A percentile compares a stretch with the other conserved stretches of the same genome.
Evolutionary conservation across 1,140 invertebrate genomes (phyloP).

Genomic region (Anoplophora glabripennis): DNA sequence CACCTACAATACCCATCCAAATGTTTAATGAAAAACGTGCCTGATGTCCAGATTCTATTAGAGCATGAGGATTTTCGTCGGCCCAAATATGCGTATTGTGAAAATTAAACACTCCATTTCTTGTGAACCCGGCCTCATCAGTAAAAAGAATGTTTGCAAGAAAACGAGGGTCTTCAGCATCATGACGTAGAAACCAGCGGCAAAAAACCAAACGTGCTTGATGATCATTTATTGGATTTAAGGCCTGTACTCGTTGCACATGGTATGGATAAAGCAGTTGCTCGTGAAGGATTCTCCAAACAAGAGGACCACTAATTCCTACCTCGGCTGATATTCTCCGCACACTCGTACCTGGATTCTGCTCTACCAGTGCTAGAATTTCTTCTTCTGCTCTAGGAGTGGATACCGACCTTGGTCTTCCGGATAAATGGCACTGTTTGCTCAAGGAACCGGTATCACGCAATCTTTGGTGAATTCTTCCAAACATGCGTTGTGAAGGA

Average conservation of each 20-base stretch:
- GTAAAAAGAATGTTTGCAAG: conserved; percentile 16
- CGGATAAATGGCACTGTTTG: too few species aligned
- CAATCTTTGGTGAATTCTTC: too few species aligned
- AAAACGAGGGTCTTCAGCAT: conserved; percentile 14
- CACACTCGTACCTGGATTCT: conserved; percentile 1
- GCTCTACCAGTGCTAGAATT: background rate
- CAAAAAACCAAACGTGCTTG: conserved; percentile 16
- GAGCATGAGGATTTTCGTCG: too few species aligned
- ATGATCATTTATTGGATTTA: conserved; percentile 19
- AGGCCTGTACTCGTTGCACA: conserved; percentile 15
- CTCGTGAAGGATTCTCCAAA: conserved; percentile 12
- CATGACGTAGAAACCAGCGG: conserved; percentile 13
- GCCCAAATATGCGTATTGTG: too few species aligned
- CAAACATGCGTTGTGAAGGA: too few species aligned
- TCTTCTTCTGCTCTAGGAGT: conserved; percentile 3
- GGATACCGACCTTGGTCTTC: too few species aligned
- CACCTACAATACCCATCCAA: too few species aligned
- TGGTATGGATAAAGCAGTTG: conserved; percentile 19
- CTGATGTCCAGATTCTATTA: too few species aligned
- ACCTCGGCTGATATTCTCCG: background rate
- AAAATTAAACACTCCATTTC: too few species aligned
- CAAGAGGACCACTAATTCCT: conserved; percentile 4
- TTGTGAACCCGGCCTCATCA: background rate
- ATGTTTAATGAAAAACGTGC: too few species aligned
- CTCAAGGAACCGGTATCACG: too few species aligned